A percentile compares a stretch with the other conserved stretches of the same genome.
Evolutionary conservation across 2,888 invertebrate genomes (phyloP).

Genomic region (Thelaira solivaga): DNA sequence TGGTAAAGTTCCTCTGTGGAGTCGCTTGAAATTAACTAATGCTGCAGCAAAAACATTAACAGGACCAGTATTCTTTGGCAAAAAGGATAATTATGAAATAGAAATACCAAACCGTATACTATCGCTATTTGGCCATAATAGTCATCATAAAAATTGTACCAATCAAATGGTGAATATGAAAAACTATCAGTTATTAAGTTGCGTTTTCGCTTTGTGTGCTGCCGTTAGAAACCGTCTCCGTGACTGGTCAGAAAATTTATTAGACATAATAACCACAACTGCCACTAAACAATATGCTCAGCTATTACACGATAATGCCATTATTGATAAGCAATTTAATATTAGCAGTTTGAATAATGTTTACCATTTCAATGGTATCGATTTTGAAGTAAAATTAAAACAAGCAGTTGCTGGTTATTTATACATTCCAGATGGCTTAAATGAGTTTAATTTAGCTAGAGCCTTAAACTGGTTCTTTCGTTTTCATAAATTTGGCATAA

Average conservation of each 20-base stretch:
- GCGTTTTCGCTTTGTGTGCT: conserved; percentile 80
- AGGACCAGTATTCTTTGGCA: no score
- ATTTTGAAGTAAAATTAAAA: conserved; percentile 79
- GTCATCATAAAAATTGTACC: conserved; percentile 78
- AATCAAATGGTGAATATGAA: conserved; percentile 77
- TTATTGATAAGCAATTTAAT: conserved; percentile 79
- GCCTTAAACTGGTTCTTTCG: conserved; percentile 81
- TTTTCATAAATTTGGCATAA: conserved; percentile 78
- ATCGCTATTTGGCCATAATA: conserved; percentile 82
- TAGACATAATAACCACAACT: conserved; percentile 81
- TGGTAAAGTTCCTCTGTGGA: conserved; percentile 28
- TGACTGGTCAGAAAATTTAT: conserved; percentile 81
- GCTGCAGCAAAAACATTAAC: background rate
- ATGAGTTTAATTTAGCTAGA: conserved; percentile 81
- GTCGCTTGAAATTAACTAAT: background rate
- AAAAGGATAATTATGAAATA: conserved; percentile 82
- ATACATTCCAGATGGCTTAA: conserved; percentile 74
- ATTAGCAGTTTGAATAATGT: conserved; percentile 79
- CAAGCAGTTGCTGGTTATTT: conserved; percentile 81
- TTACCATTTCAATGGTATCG: conserved; percentile 80
- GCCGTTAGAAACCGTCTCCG: conserved; percentile 79
- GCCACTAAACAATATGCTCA: conserved; percentile 79
- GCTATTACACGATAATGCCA: conserved; percentile 77
- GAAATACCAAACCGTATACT: conserved; percentile 83
- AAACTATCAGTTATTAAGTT: conserved; percentile 70